Percentiles rank a stretch among this genome's conserved stretches.
Evolutionary conservation across 2,113 vertebrate species (phyloP).

Genomic region (Camelus dromedarius): DNA sequence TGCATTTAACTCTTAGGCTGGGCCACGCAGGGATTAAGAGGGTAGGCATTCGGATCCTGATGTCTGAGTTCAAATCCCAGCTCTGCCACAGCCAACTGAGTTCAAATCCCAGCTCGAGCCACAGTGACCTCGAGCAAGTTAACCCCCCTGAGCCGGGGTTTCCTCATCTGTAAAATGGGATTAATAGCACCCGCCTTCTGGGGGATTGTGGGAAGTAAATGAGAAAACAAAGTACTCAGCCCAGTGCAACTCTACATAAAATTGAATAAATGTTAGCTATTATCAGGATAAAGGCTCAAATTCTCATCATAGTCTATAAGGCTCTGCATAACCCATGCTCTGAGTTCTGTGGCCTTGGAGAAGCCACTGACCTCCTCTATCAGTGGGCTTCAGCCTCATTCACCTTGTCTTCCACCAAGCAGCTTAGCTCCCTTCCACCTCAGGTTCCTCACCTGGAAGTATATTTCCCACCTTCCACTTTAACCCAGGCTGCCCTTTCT

Average conservation of each 20-base stretch:
- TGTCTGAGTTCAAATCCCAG: neutral
- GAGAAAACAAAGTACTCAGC: conserved; percentile 5
- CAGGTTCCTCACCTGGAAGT: neutral
- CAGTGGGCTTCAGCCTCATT: neutral
- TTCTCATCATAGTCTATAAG: neutral
- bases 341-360: neutral
- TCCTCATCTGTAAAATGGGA: conserved; percentile 54
- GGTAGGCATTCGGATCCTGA: neutral
- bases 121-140: neutral
- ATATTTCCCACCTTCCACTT: neutral
- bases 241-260: neutral
- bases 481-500: neutral
- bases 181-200: neutral
- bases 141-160: neutral
- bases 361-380: neutral
- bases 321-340: neutral
- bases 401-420: neutral
- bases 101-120: neutral
- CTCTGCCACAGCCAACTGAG: neutral
- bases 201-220: conserved; percentile 1
- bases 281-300: conserved; percentile 40
- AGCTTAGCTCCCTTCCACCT: neutral
- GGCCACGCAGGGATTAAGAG: neutral
- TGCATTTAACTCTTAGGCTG: neutral
- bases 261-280: neutral